Evolutionary conservation across 2,113 vertebrate genomes (phyloP).

Genomic region (Cebus imitator): DNA sequence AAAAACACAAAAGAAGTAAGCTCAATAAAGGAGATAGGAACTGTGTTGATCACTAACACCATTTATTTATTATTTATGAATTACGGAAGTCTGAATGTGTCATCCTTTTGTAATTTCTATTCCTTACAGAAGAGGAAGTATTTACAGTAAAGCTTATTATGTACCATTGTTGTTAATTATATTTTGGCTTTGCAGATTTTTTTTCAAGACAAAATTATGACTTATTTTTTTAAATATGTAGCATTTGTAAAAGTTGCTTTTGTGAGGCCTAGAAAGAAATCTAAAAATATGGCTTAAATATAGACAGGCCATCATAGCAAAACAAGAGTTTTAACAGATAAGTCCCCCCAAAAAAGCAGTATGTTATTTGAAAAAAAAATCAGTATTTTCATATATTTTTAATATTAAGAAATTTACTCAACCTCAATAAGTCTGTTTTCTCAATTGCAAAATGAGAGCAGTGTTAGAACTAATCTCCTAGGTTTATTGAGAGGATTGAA

Average conservation of each 20-base stretch:
- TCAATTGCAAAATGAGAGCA: not conserved
- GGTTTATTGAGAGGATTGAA: not conserved
- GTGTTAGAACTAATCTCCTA: not conserved
- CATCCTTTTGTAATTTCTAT: not conserved
- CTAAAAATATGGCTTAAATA: not conserved
- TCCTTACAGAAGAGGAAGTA: not conserved
- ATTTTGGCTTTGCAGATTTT: not conserved
- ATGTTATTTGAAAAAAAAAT: not conserved
- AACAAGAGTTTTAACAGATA: not conserved
- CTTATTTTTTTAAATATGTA: constrained; percentile 7
- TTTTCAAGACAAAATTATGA: not conserved
- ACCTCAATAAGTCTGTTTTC: not conserved
- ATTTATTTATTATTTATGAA: not conserved
- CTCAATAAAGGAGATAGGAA: not conserved
- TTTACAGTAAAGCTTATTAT: not conserved
- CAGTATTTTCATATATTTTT: not conserved
- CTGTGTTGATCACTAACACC: not conserved
- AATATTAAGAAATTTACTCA: not conserved
- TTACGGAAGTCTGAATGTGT: not conserved
- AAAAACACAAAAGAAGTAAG: not conserved
- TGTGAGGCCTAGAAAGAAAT: not conserved
- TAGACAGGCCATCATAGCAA: not conserved
- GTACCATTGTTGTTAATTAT: not conserved
- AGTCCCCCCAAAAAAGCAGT: not conserved
- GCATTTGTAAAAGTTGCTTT: not conserved